These are phyloP conservation scores for Astropecten irregularis DNA, from an alignment of 53 echinoderm and acorn worm species.

Conservation along the genomic window DNA sequence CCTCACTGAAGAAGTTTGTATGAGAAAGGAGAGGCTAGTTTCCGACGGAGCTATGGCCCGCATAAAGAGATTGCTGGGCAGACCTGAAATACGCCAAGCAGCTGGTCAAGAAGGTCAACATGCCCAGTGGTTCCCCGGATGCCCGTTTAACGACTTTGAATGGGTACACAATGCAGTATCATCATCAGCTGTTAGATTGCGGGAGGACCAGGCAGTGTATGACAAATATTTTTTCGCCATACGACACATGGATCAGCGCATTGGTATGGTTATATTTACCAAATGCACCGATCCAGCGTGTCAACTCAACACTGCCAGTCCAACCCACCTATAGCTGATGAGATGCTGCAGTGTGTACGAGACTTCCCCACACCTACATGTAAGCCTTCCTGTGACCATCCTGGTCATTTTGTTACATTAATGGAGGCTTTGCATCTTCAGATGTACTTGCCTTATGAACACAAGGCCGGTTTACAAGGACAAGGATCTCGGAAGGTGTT, in stretches of 20 bases:
- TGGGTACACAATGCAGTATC: not conserved
- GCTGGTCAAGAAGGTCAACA: not conserved
- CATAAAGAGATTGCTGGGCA: not conserved
- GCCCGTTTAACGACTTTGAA: not conserved
- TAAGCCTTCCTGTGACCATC: not conserved
- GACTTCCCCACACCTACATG: not conserved
- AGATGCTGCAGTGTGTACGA: constrained; percentile 25
- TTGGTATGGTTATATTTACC: not conserved
- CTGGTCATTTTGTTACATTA: constrained; percentile 11
- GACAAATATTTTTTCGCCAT: not conserved
- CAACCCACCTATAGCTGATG: not conserved
- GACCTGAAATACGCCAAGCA: not conserved
- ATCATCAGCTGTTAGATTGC: constrained; percentile 8
- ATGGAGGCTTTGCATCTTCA: constrained; percentile 3
- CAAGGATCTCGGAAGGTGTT: constrained; percentile 25
- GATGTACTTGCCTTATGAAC: not conserved
- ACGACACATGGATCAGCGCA: constrained; percentile 7
- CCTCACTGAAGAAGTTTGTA: not conserved
- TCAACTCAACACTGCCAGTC: not conserved
- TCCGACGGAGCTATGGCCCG: not conserved
- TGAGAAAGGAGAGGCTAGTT: not conserved
- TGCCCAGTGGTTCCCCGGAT: not conserved
- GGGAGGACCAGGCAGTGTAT: not conserved
- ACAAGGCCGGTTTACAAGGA: not conserved
- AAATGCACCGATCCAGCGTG: constrained; percentile 18